A percentile compares a stretch with the other conserved stretches of the same genome.
Conservation (phyloP, 2,797 vertebrate species). For the Acipenser transmontanus region DNA sequence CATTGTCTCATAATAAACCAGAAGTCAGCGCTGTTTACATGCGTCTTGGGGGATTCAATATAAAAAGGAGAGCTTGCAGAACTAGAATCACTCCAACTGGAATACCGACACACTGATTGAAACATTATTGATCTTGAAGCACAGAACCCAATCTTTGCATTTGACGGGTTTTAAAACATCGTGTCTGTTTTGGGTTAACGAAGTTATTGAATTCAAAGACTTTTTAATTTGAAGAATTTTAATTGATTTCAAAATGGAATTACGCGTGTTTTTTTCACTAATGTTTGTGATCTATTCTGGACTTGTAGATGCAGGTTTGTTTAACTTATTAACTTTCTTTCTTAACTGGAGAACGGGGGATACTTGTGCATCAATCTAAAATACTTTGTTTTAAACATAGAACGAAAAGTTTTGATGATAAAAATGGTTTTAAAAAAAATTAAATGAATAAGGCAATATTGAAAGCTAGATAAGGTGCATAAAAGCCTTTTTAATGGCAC, state of each 20-base stretch:
- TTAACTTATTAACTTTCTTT: not conserved
- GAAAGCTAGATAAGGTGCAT: no score
- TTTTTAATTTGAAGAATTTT: slow-evolving; percentile 14
- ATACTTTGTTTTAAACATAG: no score
- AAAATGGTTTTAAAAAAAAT: no score
- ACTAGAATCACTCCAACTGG: slow-evolving; percentile 42
- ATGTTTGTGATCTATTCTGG: slow-evolving; percentile 56
- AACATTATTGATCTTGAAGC: not conserved
- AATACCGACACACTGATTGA: slow-evolving; percentile 9
- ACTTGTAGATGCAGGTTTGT: slow-evolving; percentile 50
- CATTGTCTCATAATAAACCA: slow-evolving; percentile 69
- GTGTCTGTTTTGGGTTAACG: no score
- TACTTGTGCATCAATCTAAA: no score
- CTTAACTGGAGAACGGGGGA: not conserved
- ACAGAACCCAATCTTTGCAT: slow-evolving; percentile 18
- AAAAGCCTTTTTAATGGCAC: no score
- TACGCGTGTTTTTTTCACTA: slow-evolving; percentile 61
- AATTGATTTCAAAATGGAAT: slow-evolving; percentile 62
- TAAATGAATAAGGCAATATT: no score
- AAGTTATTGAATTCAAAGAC: slow-evolving; percentile 10
- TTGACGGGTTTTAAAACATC: slow-evolving; percentile 1
- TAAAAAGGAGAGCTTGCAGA: slow-evolving; percentile 67
- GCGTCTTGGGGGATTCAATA: slow-evolving; percentile 58
- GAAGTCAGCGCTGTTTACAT: slow-evolving; percentile 66
- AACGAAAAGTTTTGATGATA: no score